Evolutionary conservation across 2,797 vertebrate species (phyloP).

Genomic region (Crocidura indochinensis): DNA sequence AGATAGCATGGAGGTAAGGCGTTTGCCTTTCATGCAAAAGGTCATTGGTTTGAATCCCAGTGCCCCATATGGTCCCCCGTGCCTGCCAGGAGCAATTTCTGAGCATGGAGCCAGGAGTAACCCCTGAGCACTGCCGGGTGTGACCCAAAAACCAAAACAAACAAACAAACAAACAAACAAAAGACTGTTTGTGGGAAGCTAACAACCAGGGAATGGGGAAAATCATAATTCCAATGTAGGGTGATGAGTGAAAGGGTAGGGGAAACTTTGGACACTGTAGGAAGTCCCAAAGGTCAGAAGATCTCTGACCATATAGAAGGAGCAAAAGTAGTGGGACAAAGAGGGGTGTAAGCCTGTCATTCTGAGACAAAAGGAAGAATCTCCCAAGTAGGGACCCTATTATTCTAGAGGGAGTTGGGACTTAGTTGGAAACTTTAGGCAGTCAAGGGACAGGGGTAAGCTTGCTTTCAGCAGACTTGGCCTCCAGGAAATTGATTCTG

Average conservation of each 20-base stretch:
- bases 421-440: conserved; percentile 1
- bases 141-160: too few species aligned
- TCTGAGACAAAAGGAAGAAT: conserved; percentile 19
- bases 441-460: neutral
- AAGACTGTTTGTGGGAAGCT: too few species aligned
- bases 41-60: too few species aligned
- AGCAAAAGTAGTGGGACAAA: neutral
- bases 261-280: neutral
- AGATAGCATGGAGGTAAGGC: too few species aligned
- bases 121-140: too few species aligned
- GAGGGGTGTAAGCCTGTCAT: neutral
- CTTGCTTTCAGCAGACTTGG: conserved; percentile 54
- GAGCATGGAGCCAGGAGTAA: too few species aligned
- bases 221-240: neutral
- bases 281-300: neutral
- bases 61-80: too few species aligned
- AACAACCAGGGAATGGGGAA: conserved; percentile 20
- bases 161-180: too few species aligned
- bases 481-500: conserved; percentile 76
- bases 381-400: neutral
- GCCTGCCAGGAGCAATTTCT: too few species aligned
- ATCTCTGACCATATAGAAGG: neutral
- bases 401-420: conserved; percentile 45
- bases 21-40: too few species aligned
- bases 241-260: neutral